These are phyloP conservation scores for Drosophila nigritarsus DNA, from an alignment of 2,888 invertebrate genomes.

Conservation along the genomic window DNA sequence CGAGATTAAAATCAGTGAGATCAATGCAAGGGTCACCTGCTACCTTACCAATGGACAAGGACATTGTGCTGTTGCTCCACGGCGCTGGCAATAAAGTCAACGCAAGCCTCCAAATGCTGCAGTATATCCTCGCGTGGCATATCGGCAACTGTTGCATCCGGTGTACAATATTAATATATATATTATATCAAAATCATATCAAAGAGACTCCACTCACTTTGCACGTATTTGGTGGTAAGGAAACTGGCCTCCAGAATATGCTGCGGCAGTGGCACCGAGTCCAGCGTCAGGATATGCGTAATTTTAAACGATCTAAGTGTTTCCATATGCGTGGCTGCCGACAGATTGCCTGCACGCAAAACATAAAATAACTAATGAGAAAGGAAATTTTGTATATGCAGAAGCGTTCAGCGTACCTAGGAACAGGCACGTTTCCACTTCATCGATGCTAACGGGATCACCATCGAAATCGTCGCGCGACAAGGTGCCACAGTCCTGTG, in stretches of 20 bases:
- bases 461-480: conserved; percentile 84
- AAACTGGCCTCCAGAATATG: conserved; percentile 89
- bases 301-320: conserved; percentile 89
- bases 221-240: conserved; percentile 90
- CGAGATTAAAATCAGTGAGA: background rate
- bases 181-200: no score
- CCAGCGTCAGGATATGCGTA: conserved; percentile 92
- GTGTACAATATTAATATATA: background rate
- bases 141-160: conserved; percentile 92
- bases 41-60: conserved; percentile 92
- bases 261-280: conserved; percentile 92
- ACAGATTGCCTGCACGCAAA: conserved; percentile 89
- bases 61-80: conserved; percentile 88
- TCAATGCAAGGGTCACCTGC: background rate
- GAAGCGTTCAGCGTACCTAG: conserved; percentile 70
- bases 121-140: conserved; percentile 94
- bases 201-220: conserved; percentile 86
- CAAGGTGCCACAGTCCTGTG: conserved; percentile 62
- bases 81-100: conserved; percentile 90
- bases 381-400: background rate
- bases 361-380: background rate
- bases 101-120: conserved; percentile 91
- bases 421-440: conserved; percentile 83
- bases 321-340: conserved; percentile 91
- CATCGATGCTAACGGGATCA: conserved; percentile 85